Base-by-base conservation (phyloP, 2,888 invertebrate species). In the Stenichneumon culpator region DNA sequence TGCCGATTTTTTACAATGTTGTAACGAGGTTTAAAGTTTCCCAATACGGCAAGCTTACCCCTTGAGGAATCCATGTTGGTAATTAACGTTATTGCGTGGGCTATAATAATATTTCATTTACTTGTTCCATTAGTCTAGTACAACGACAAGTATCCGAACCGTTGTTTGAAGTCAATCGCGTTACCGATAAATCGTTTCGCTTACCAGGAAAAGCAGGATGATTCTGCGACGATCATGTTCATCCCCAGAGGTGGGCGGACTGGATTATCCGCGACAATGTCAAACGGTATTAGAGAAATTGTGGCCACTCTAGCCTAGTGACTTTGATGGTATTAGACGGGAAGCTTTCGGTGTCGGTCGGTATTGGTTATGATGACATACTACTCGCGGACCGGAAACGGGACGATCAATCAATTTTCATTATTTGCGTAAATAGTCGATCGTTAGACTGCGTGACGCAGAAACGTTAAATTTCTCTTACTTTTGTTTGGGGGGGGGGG, bases 261-360 rank as follows among this genome's bases (percentile, higher is more conserved):
- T 75, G 82, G 83, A 84, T 89, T 82, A 84, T 86, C 79, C 74
- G 36, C 25, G 39, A 68, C 54, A 67, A 79, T 68, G 28, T 28
- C 68, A 77, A 72, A 72, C 79, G 79, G 80, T 54, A 77, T 87
- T 85, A 79, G 50, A 79, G 25, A 73, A 72, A 86, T 52, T 60
- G 67, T 54, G 63, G 57, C 72, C 32, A 32, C 11, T n/a, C 4
- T 6, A 25, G 5, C 54, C 2, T 5, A 28, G 36, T 69, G 57
- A 32, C 68, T 78, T 78, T 69, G 78, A 78, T 69, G 57, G 78
- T 68, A 78, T 78, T 78, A 75, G 50, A 19, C n/a, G 32, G 7
- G 7, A 19, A 28, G 44, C 36, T 75, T 50, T 75, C n/a, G 36
- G 63, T 28, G 4, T 28, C 0, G 9, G 60, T 16, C 47, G 63